phyloP scores from a whole-genome alignment of 2,888 invertebrate species.

The Calephelis perditalis region DNA sequence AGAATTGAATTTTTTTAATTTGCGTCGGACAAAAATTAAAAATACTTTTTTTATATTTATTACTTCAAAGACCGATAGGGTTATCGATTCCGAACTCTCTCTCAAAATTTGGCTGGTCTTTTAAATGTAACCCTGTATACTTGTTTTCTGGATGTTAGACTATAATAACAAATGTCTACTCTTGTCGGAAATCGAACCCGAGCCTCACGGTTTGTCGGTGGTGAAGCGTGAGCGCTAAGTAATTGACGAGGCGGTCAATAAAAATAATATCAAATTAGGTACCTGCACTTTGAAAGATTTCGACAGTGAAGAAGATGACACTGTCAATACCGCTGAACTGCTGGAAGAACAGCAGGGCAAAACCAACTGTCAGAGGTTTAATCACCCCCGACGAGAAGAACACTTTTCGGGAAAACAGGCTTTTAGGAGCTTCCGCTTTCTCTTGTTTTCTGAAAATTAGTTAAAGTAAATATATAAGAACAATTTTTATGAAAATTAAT shows the following conservation, averaged over 20 bases:
- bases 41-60: too few species aligned
- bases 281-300: constrained; percentile 76
- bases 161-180: not conserved
- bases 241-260: not conserved
- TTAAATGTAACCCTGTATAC: too few species aligned
- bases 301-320: constrained; percentile 78
- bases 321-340: constrained; percentile 80
- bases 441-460: constrained; percentile 41
- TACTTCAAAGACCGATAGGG: too few species aligned
- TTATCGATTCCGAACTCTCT: too few species aligned
- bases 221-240: too few species aligned
- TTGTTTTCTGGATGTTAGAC: too few species aligned
- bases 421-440: constrained; percentile 40
- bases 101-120: too few species aligned
- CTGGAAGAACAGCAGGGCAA: constrained; percentile 74
- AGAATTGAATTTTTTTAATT: too few species aligned
- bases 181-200: not conserved
- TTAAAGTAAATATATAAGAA: too few species aligned
- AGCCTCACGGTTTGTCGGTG: too few species aligned
- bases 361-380: constrained; percentile 68
- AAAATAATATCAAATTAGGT: constrained; percentile 12
- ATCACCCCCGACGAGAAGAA: constrained; percentile 66
- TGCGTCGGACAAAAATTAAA: too few species aligned
- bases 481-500: too few species aligned
- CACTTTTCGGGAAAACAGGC: constrained; percentile 63